Percentiles rank a stretch among this genome's conserved stretches.
Evolutionary conservation across 2,797 vertebrate genomes (phyloP).

Genomic region (Alca torda): DNA sequence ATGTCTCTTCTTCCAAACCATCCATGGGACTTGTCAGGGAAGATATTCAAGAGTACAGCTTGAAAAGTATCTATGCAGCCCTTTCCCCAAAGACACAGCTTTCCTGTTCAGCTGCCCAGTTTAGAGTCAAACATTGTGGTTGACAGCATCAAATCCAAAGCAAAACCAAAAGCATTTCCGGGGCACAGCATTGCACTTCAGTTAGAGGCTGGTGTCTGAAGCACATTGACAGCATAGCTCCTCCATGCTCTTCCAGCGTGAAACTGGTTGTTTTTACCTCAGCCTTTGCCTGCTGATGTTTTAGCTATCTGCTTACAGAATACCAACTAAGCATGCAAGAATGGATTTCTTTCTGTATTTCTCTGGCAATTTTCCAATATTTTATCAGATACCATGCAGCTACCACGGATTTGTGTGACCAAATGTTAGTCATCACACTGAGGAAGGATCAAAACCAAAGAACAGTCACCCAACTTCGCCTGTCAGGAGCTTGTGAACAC

Average conservation of each 20-base stretch:
- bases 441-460: not conserved
- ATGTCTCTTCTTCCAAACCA: not conserved
- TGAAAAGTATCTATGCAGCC: not conserved
- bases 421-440: not conserved
- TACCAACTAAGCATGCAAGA: not conserved
- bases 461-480: not conserved
- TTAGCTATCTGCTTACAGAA: not conserved
- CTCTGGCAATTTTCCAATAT: not conserved
- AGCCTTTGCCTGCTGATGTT: not conserved
- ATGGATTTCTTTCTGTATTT: not conserved
- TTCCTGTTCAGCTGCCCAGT: not conserved
- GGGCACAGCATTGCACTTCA: not conserved
- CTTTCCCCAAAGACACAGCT: not conserved
- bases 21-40: not conserved
- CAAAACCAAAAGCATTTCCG: not conserved
- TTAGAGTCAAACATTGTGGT: not conserved
- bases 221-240: not conserved
- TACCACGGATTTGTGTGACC: not conserved
- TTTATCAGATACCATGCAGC: not conserved
- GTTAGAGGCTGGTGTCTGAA: not conserved
- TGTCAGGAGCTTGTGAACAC: not conserved
- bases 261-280: not conserved
- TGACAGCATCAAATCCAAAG: not conserved
- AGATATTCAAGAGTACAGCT: not conserved
- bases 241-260: not conserved